Evolutionary conservation across 2,113 vertebrate species (phyloP).

Genomic region (Isichthys henryi): DNA sequence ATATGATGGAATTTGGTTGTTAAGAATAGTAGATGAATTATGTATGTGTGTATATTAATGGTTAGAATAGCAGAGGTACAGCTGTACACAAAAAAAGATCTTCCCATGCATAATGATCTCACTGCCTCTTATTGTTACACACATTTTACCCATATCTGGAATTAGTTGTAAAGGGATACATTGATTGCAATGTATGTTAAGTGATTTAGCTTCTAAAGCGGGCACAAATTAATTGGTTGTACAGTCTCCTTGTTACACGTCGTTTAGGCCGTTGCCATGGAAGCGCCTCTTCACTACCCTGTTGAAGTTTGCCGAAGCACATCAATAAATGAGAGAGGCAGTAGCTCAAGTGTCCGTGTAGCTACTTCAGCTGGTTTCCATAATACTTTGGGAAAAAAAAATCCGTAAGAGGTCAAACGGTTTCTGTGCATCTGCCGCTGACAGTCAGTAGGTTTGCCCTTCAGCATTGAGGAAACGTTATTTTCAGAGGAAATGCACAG

Average conservation of each 20-base stretch:
- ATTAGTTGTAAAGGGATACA: not conserved
- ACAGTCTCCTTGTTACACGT: not conserved
- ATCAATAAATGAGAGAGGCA: constrained; percentile 2
- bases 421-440: not conserved
- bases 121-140: not conserved
- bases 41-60: not conserved
- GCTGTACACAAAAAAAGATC: not conserved
- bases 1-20: not conserved
- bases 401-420: not conserved
- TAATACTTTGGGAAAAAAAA: not conserved
- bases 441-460: not conserved
- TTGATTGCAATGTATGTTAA: not conserved
- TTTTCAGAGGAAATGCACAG: not conserved
- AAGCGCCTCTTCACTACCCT: not conserved
- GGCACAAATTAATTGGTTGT: constrained; percentile 5
- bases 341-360: not conserved
- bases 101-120: not conserved
- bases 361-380: not conserved
- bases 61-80: not conserved
- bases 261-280: constrained; percentile 9
- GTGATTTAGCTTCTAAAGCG: not conserved
- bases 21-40: not conserved
- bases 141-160: not conserved
- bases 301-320: not conserved
- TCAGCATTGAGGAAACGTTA: not conserved